Evolutionary conservation across 2,888 invertebrate genomes (phyloP).

Genomic region (Diplazon laetatorius): DNA sequence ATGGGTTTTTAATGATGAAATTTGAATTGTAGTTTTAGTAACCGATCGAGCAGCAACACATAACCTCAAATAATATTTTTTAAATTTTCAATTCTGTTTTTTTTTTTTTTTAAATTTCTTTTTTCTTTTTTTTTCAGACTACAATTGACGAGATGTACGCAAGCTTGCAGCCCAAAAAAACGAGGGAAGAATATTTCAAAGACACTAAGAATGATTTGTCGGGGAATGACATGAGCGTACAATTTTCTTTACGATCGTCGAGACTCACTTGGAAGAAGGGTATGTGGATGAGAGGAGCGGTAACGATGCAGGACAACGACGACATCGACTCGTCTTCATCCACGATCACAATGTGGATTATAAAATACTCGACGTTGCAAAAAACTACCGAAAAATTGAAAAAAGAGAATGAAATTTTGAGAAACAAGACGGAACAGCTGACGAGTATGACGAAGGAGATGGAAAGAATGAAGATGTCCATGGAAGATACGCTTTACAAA

Average conservation of each 20-base stretch:
- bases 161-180: slow-evolving; percentile 60
- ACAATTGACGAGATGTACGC: slow-evolving; percentile 56
- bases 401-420: slow-evolving; percentile 63
- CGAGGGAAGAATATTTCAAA: slow-evolving; percentile 65
- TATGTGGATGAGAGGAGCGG: slow-evolving; percentile 69
- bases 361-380: slow-evolving; percentile 56
- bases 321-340: slow-evolving; percentile 64
- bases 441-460: slow-evolving; percentile 60
- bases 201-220: slow-evolving; percentile 69
- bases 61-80: neutral
- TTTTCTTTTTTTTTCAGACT: slow-evolving; percentile 65
- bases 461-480: slow-evolving; percentile 65
- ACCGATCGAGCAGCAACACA: too few species aligned
- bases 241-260: slow-evolving; percentile 67
- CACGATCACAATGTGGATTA: slow-evolving; percentile 58
- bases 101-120: neutral
- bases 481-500: slow-evolving; percentile 71
- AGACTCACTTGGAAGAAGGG: slow-evolving; percentile 71
- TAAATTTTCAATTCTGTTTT: neutral
- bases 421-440: slow-evolving; percentile 54
- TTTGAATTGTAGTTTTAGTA: too few species aligned
- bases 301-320: slow-evolving; percentile 62
- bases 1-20: too few species aligned
- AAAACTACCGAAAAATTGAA: slow-evolving; percentile 31
- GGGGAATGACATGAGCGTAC: slow-evolving; percentile 66